Evolutionary conservation across 2,113 vertebrate genomes (phyloP).

Genomic region (Blennius ocellaris): DNA sequence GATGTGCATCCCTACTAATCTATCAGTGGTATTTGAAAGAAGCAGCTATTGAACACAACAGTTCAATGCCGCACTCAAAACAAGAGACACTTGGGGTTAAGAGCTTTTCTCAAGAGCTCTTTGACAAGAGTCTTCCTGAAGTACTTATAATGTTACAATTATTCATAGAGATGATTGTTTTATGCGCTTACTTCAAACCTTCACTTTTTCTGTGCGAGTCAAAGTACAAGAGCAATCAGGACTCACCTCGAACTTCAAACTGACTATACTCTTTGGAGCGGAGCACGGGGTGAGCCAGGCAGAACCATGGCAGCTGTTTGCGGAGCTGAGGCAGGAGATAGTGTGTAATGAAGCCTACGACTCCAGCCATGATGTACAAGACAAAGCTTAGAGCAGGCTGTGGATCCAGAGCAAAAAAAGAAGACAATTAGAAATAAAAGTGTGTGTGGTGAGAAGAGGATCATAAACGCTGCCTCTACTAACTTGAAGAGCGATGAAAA

Average conservation of each 20-base stretch:
- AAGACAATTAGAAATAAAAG: not conserved
- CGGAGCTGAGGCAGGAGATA: conserved; percentile 93
- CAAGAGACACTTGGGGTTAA: conserved; percentile 5
- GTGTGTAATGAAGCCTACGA: conserved; percentile 90
- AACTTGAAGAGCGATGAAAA: conserved; percentile 93
- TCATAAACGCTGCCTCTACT: conserved; percentile 37
- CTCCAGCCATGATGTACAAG: conserved; percentile 88
- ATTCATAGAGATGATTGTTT: not conserved
- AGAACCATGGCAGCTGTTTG: conserved; percentile 94
- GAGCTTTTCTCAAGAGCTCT: conserved; percentile 20
- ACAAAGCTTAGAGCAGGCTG: conserved; percentile 92
- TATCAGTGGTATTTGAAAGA: not conserved
- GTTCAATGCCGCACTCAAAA: not conserved
- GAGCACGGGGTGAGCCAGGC: conserved; percentile 90
- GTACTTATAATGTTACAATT: not conserved
- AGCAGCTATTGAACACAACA: not conserved
- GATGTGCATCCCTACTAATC: too few species aligned
- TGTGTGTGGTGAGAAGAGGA: not conserved
- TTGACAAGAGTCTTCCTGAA: conserved; percentile 16
- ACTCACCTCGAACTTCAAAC: conserved; percentile 92
- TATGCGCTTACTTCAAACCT: not conserved
- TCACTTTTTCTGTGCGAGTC: not conserved
- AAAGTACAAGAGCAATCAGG: not conserved
- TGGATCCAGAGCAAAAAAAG: conserved; percentile 4
- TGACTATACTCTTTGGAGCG: conserved; percentile 92